These are phyloP conservation scores for Diloba caeruleocephala DNA, from an alignment of 2,888 invertebrate genomes.

Conservation along the genomic window DNA sequence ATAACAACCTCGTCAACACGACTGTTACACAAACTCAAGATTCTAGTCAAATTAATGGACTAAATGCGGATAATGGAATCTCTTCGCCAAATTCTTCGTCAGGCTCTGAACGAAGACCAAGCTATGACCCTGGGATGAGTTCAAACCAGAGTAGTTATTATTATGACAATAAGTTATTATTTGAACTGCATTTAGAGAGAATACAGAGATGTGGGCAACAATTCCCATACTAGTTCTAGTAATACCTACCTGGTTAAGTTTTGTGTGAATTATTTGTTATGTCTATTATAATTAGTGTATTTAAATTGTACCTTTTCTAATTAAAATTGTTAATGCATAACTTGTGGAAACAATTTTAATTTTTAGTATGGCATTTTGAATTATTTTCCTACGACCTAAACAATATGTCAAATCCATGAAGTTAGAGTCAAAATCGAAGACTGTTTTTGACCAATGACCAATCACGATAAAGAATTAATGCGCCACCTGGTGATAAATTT, in stretches of 20 bases:
- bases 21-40: conserved; percentile 67
- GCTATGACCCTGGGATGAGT: conserved; percentile 93
- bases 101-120: conserved; percentile 78
- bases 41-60: conserved; percentile 72
- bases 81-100: conserved; percentile 74
- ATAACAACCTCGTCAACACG: conserved; percentile 84
- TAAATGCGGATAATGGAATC: conserved; percentile 71
- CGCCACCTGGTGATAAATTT: conserved; percentile 78
- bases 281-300: conserved; percentile 62
- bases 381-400: too few species aligned
- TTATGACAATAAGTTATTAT: conserved; percentile 95
- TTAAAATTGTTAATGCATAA: conserved; percentile 58
- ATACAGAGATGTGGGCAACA: conserved; percentile 91
- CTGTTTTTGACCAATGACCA: conserved; percentile 62
- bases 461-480: conserved; percentile 59
- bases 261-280: conserved; percentile 69
- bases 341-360: conserved; percentile 51
- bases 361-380: conserved; percentile 44
- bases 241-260: conserved; percentile 62
- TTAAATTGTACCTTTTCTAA: conserved; percentile 59
- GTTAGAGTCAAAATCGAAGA: too few species aligned
- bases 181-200: conserved; percentile 95
- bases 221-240: conserved; percentile 72
- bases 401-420: conserved; percentile 47
- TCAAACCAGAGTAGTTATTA: conserved; percentile 95